Evolutionary conservation across 1,140 invertebrate genomes (phyloP).

Genomic region (Sogatella furcifera): DNA sequence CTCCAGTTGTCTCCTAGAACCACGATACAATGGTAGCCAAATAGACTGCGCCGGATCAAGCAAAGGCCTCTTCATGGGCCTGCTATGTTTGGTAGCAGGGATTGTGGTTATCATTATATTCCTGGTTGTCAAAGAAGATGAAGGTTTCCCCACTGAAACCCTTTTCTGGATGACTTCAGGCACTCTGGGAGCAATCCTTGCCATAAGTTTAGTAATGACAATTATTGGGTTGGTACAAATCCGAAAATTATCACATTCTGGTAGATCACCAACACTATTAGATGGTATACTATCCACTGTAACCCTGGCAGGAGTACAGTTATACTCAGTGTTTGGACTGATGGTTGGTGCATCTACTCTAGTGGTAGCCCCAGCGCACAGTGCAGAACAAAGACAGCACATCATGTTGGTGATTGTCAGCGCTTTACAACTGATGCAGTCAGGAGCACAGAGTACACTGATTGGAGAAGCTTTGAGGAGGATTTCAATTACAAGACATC

Average conservation of each 20-base stretch:
- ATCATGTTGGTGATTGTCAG: conserved; percentile 38
- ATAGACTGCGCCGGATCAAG: conserved; percentile 45
- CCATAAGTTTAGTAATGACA: conserved; percentile 28
- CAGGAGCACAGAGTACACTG: conserved; percentile 45
- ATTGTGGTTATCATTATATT: conserved; percentile 53
- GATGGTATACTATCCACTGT: conserved; percentile 40
- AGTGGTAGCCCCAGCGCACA: conserved; percentile 33
- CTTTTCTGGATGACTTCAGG: conserved; percentile 37
- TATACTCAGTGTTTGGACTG: conserved; percentile 46
- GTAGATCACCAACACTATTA: conserved; percentile 33
- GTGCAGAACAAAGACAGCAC: conserved; percentile 27
- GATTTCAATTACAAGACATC: conserved; percentile 39
- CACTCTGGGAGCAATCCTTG: conserved; percentile 35
- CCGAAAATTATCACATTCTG: conserved; percentile 37
- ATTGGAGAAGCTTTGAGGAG: conserved; percentile 47
- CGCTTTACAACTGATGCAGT: conserved; percentile 41
- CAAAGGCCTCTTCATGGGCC: conserved; percentile 49
- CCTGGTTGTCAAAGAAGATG: conserved; percentile 46
- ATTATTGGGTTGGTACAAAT: conserved; percentile 32
- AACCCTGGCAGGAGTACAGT: conserved; percentile 41
- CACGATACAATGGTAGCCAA: conserved; percentile 6
- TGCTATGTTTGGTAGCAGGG: conserved; percentile 45
- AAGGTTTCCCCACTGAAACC: conserved; percentile 37
- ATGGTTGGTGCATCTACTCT: conserved; percentile 37
- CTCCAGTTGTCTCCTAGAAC: conserved; percentile 8